Evolutionary conservation across 2,888 invertebrate species (phyloP).

Genomic region (Augiades crinisus): DNA sequence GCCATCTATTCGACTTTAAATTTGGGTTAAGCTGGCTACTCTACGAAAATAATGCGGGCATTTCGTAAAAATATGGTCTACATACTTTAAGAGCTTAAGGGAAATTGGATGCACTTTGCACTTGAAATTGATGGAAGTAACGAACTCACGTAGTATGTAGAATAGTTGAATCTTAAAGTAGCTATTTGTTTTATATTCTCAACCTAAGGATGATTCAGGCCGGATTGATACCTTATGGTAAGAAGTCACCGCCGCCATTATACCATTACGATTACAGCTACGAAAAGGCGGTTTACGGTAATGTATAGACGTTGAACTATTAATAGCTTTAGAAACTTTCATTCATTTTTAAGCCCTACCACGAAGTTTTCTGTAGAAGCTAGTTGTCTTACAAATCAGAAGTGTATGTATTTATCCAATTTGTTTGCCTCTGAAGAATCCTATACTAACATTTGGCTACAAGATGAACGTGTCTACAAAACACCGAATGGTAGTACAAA

Average conservation of each 20-base stretch:
- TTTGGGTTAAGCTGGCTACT: constrained; percentile 9
- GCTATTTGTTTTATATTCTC: too few species aligned
- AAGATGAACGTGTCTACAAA: neutral
- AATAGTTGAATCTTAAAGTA: too few species aligned
- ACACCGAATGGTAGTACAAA: neutral
- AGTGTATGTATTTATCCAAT: neutral
- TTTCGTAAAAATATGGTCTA: constrained; percentile 10
- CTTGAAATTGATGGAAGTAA: neutral
- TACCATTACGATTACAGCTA: too few species aligned
- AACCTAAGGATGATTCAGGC: too few species aligned
- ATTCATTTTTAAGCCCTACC: too few species aligned
- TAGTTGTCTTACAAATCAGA: neutral
- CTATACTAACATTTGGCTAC: neutral
- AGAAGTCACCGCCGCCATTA: too few species aligned
- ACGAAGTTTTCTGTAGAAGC: neutral
- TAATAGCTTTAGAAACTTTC: too few species aligned
- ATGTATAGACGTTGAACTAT: too few species aligned
- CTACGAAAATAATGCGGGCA: neutral
- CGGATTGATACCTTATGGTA: too few species aligned
- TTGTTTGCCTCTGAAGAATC: neutral
- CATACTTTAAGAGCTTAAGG: constrained; percentile 6
- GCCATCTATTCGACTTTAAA: constrained; percentile 20
- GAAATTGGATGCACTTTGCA: constrained; percentile 5
- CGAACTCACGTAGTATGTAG: too few species aligned
- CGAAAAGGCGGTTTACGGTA: too few species aligned